Conservation (phyloP, 2,113 vertebrate species). For the Tupaia tana region DNA sequence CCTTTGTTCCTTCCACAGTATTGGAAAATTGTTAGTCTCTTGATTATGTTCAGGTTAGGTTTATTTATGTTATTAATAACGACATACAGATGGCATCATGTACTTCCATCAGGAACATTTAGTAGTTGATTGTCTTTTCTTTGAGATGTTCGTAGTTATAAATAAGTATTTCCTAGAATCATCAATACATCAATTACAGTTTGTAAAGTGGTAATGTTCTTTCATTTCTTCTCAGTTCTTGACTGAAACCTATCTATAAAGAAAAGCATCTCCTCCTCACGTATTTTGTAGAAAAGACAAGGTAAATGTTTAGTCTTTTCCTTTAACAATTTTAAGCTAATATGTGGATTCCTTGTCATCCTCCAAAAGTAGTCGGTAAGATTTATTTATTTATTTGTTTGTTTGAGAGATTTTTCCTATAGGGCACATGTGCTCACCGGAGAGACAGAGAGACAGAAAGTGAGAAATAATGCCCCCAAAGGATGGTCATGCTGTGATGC, state of each 20-base stretch:
- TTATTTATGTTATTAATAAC: not conserved
- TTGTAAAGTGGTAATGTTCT: not conserved
- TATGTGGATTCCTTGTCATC: not conserved
- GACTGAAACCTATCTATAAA: not conserved
- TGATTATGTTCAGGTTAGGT: not conserved
- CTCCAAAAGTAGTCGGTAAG: not conserved
- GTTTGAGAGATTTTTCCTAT: too few species aligned
- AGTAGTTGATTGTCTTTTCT: not conserved
- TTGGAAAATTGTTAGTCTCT: not conserved
- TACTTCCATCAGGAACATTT: not conserved
- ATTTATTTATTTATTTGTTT: not conserved
- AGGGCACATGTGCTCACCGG: too few species aligned
- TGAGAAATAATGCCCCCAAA: too few species aligned
- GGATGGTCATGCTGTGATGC: too few species aligned
- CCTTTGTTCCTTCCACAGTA: not conserved
- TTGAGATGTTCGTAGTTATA: not conserved
- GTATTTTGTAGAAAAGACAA: not conserved
- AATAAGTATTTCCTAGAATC: not conserved
- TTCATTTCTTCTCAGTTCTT: not conserved
- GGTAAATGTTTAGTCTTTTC: not conserved
- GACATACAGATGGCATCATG: not conserved
- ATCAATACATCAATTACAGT: not conserved
- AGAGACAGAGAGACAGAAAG: too few species aligned
- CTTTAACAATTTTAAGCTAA: not conserved
- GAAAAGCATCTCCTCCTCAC: not conserved